phyloP scores from a whole-genome alignment of 2,113 vertebrate species.

The Globicephala melas region DNA sequence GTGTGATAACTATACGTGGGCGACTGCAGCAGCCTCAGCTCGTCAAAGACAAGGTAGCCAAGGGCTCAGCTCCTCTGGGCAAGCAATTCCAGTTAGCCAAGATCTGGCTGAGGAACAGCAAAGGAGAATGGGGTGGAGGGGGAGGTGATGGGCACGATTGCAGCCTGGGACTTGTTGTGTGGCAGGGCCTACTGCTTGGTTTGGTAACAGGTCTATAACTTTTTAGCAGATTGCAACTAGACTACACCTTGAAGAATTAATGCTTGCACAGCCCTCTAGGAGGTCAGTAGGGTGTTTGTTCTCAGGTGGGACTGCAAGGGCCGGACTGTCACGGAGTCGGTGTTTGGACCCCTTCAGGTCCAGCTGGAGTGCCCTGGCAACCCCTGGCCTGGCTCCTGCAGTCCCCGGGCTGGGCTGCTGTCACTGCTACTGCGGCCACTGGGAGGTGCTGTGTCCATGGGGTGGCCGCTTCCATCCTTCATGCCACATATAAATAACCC shows the following conservation, averaged over 20 bases:
- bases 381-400: background rate
- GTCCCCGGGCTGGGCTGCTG: background rate
- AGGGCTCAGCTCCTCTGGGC: background rate
- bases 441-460: too few species aligned
- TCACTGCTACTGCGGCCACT: background rate
- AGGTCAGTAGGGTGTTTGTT: background rate
- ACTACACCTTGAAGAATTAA: background rate
- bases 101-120: background rate
- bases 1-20: background rate
- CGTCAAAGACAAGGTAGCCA: background rate
- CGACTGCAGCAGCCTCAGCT: background rate
- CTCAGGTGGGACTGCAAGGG: too few species aligned
- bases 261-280: background rate
- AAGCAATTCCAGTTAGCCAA: too few species aligned
- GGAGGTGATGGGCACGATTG: too few species aligned
- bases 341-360: background rate
- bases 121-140: background rate
- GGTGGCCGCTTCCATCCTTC: background rate
- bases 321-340: too few species aligned
- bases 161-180: accelerated
- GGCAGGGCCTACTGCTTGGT: background rate
- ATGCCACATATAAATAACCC: too few species aligned
- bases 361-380: background rate
- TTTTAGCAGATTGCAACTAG: background rate
- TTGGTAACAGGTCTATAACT: too few species aligned